Percentiles rank a stretch among this genome's conserved stretches.
phyloP scores from a whole-genome alignment of 2,888 invertebrate species.

The Galeruca laticollis region DNA sequence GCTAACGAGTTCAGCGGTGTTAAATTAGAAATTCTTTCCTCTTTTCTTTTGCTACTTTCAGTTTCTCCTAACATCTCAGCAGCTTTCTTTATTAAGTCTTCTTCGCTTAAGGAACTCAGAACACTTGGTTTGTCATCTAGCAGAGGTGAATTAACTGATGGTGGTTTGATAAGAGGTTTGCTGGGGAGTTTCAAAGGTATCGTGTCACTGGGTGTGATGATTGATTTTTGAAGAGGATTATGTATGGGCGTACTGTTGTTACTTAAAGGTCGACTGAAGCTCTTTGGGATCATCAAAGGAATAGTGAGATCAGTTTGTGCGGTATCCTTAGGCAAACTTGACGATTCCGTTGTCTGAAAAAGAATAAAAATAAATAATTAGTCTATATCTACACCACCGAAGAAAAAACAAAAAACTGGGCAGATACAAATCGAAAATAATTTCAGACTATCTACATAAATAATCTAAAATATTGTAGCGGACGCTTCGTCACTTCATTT shows the following conservation, averaged over 20 bases:
- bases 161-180: slow-evolving; percentile 55
- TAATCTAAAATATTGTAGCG: too few species aligned
- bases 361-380: slow-evolving; percentile 3
- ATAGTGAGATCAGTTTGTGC: slow-evolving; percentile 62
- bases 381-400: too few species aligned
- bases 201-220: slow-evolving; percentile 53
- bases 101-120: slow-evolving; percentile 69
- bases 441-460: too few species aligned
- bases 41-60: slow-evolving; percentile 23
- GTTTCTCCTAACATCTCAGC: slow-evolving; percentile 70
- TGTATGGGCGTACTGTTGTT: slow-evolving; percentile 20
- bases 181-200: slow-evolving; percentile 64
- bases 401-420: neutral
- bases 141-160: slow-evolving; percentile 42
- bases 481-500: too few species aligned
- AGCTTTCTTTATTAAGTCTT: slow-evolving; percentile 71
- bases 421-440: too few species aligned
- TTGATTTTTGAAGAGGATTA: slow-evolving; percentile 35
- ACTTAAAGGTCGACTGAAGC: slow-evolving; percentile 51
- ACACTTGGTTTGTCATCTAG: slow-evolving; percentile 62
- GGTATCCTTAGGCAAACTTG: slow-evolving; percentile 41
- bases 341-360: slow-evolving; percentile 51
- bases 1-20: slow-evolving; percentile 25
- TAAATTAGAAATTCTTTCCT: slow-evolving; percentile 29
- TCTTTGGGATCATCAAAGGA: slow-evolving; percentile 65